These are phyloP conservation scores for Melanchra persicariae DNA, from an alignment of 2,888 invertebrate species.

Conservation along the genomic window DNA sequence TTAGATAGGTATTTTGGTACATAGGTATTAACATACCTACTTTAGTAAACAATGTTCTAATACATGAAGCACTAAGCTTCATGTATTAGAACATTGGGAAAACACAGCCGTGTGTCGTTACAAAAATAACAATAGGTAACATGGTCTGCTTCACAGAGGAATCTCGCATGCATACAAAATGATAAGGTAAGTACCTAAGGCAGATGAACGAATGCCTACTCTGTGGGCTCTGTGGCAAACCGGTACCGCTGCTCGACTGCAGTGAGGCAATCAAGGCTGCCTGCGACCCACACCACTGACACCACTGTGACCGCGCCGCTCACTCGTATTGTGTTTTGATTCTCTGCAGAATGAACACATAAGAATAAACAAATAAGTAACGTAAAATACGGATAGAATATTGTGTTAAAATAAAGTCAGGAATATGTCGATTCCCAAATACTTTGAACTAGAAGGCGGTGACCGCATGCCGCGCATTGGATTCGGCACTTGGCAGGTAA, in stretches of 20 bases:
- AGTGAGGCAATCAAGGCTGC: conserved; percentile 63
- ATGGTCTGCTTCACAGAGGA: conserved; percentile 36
- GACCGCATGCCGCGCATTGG: conserved; percentile 93
- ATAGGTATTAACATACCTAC: neutral
- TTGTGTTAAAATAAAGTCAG: conserved; percentile 21
- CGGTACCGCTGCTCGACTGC: conserved; percentile 54
- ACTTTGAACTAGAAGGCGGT: conserved; percentile 86
- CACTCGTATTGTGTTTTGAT: conserved; percentile 70
- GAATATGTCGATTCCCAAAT: conserved; percentile 78
- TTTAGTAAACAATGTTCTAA: too few species aligned
- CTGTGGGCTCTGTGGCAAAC: conserved; percentile 61
- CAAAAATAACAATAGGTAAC: conserved; percentile 22
- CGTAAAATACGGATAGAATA: neutral
- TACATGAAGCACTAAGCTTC: too few species aligned
- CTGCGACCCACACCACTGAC: conserved; percentile 51
- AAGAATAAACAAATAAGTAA: conserved; percentile 32
- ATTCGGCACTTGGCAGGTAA: conserved; percentile 95
- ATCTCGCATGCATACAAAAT: conserved; percentile 18
- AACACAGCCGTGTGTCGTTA: conserved; percentile 12
- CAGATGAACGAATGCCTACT: conserved; percentile 45
- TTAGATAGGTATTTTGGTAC: neutral
- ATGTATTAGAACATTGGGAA: too few species aligned
- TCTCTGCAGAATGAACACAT: conserved; percentile 66
- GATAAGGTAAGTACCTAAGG: conserved; percentile 11
- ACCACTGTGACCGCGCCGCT: conserved; percentile 59